Base-by-base conservation (phyloP, 2,797 vertebrate genomes). In the Sebastes iracundus region DNA sequence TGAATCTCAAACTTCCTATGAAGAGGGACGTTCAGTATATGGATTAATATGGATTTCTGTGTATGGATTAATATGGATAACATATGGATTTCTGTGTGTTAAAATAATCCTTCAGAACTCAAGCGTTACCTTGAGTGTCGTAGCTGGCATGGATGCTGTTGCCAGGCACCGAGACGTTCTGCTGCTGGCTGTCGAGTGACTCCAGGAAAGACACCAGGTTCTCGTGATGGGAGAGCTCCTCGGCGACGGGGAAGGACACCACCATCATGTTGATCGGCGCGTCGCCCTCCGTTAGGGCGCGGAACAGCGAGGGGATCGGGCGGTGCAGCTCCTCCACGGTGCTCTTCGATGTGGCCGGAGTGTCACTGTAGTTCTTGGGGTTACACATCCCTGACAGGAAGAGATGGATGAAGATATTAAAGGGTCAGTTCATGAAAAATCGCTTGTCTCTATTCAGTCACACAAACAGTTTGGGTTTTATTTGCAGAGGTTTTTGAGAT, bases 331-430 rank as follows among this genome's bases (percentile, higher is more conserved):
- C 98, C 90, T 99, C 98, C 0, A 99, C 98, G 0, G 98, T 99
- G 94, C 98, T 99, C 95, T 99, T 99, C 2, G 98, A 99, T 0
- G 98, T 99, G 16, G 98, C 97, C 0, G 98, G 98, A 0, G 98
- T 98, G 94, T 99, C 98, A 6, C 97, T 99, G 87, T 99, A 99
- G 94, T 98, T 99, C 84, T 97, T 97, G 79, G 98, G 98, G 92
- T 99, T 99, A 79, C 98, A 99, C 98, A 99, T 99, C 62, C 98
- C 98, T 99, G 86, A 52, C 0, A 14, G 0, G 16, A 13, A 62
- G 4, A 74, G 20, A 62, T 0, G 7, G 1, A 55, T 1, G 20
- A 16, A 46, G 18, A 76, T 1, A n/a, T 22, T n/a, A 23, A 64
- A 56, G 30, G 22, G 0, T 7, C 56, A 30, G n/a, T 30, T 6